Conservation (phyloP, 2,888 invertebrate species). For the Candidula unifasciata region DNA sequence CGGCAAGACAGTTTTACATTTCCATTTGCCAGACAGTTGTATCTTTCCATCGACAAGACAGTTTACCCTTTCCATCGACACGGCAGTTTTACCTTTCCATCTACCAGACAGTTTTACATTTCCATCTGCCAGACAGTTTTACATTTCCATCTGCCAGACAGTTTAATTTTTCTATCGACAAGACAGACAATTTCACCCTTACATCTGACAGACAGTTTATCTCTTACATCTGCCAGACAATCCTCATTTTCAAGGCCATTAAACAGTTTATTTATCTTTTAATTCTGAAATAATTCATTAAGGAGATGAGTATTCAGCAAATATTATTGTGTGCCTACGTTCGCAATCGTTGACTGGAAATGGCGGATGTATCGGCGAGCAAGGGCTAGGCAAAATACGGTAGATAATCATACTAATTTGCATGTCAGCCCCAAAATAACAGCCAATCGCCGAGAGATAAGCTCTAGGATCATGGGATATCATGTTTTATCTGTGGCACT, state of each 20-base stretch:
- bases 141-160: no score
- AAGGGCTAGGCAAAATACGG: neutral
- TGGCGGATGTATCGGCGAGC: neutral
- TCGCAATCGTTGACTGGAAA: neutral
- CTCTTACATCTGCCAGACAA: no score
- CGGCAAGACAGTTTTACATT: no score
- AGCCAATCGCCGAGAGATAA: slow-evolving; percentile 22
- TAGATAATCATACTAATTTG: slow-evolving; percentile 46
- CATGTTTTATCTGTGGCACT: slow-evolving; percentile 41
- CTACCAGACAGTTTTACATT: no score
- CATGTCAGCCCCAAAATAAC: slow-evolving; percentile 38
- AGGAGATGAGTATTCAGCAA: neutral
- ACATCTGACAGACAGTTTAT: no score
- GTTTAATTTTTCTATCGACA: no score
- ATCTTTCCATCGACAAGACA: no score
- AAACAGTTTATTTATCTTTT: neutral
- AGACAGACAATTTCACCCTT: no score
- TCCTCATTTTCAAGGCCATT: neutral
- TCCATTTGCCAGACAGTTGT: no score
- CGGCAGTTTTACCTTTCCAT: no score
- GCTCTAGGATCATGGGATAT: slow-evolving; percentile 38
- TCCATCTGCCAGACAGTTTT: no score
- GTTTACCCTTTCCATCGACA: no score
- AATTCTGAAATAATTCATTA: slow-evolving; percentile 5
- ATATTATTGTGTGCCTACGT: neutral